A percentile compares a stretch with the other conserved stretches of the same genome.
phyloP scores from a whole-genome alignment of 2,888 invertebrate species.

The Lithophane semibrunnea region DNA sequence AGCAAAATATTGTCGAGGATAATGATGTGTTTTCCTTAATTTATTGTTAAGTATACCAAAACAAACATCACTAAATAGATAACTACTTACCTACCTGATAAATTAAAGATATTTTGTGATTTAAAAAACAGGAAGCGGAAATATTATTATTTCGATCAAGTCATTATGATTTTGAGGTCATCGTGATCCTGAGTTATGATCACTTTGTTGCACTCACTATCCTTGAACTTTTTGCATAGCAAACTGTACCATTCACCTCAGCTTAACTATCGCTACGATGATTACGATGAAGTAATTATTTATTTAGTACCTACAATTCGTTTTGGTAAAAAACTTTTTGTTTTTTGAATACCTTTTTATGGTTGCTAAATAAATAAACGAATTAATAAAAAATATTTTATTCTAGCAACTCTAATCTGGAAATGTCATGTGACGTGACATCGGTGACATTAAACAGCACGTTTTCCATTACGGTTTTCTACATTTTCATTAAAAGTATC shows the following conservation, averaged over 20 bases:
- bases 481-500: rapidly evolving
- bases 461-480: constrained; percentile 57
- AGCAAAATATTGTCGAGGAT: background rate
- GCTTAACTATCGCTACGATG: too few relatives aligned
- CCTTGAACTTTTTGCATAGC: constrained; percentile 20
- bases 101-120: background rate
- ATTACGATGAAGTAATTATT: too few relatives aligned
- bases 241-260: constrained; percentile 11
- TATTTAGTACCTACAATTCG: too few relatives aligned
- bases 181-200: background rate
- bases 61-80: background rate
- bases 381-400: constrained; percentile 12
- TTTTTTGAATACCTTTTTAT: background rate
- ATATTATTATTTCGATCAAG: background rate
- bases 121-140: constrained; percentile 32
- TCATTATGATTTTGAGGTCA: constrained; percentile 20
- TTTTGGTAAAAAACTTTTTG: background rate
- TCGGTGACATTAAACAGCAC: constrained; percentile 44
- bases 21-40: background rate
- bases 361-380: background rate
- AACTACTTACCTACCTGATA: background rate
- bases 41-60: too few relatives aligned
- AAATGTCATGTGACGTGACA: constrained; percentile 78
- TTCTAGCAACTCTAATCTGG: constrained; percentile 48
- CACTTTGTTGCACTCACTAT: constrained; percentile 8